These are phyloP conservation scores for Ictalurus punctatus DNA, from an alignment of 2,113 vertebrate species.

Conservation along the genomic window DNA sequence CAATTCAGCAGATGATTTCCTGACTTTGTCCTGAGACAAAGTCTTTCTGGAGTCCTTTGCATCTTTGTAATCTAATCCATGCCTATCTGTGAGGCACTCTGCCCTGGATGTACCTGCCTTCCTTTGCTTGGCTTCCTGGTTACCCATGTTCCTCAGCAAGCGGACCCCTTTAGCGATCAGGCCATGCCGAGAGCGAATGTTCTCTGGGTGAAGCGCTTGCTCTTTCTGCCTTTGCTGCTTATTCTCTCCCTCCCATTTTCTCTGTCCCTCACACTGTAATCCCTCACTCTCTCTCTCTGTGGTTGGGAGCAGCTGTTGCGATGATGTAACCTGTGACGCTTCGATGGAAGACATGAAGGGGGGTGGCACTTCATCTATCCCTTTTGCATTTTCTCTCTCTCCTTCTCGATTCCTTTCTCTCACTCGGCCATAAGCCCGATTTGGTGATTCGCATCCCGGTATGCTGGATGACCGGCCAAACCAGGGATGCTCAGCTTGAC, in stretches of 20 bases:
- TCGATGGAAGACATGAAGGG: conserved; percentile 60
- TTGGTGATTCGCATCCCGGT: conserved; percentile 82
- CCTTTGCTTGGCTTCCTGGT: conserved; percentile 91
- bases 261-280: conserved; percentile 58
- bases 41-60: conserved; percentile 79
- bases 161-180: conserved; percentile 74
- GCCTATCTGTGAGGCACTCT: conserved; percentile 66
- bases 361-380: conserved; percentile 66
- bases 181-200: conserved; percentile 69
- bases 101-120: conserved; percentile 71
- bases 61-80: conserved; percentile 75
- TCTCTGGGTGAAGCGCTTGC: conserved; percentile 33
- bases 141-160: conserved; percentile 84
- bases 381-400: conserved; percentile 63
- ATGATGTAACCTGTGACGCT: conserved; percentile 68
- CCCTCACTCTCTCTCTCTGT: conserved; percentile 63
- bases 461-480: conserved; percentile 75
- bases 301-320: conserved; percentile 62
- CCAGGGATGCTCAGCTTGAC: conserved; percentile 77
- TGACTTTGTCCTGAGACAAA: conserved; percentile 68
- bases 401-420: conserved; percentile 64
- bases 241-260: conserved; percentile 53
- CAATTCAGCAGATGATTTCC: conserved; percentile 73
- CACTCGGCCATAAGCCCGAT: conserved; percentile 75
- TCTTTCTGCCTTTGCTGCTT: conserved; percentile 38